Evolutionary conservation across 2,888 invertebrate genomes (phyloP), one percentile per base, ranked within the genome.

Genomic region (Erebia epiphron): DNA sequence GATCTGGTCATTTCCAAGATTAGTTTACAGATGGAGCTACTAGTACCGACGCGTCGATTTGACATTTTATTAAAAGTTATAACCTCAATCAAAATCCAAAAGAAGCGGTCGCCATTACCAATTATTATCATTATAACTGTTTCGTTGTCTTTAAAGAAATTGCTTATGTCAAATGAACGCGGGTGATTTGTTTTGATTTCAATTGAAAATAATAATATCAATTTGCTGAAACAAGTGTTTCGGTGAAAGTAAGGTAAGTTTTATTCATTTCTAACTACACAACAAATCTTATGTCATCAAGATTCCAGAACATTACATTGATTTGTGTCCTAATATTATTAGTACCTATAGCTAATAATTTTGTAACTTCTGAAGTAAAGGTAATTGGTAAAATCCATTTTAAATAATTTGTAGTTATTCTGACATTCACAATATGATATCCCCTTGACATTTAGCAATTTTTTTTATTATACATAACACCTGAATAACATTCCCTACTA

Each of bases 131-230:
- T 70, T 71, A 79, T 78, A 79, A 71, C 79, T 79, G 79, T 77
- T 75, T 76, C 72, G 75, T 74, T 72, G 73, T 79, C 77, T 63
- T 76, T 83, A 87, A 85, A 83, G 88, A 86, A 82, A 88, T 86
- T 86, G 80, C 82, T 83, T 80, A 81, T 86, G 88, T 88, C 88
- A 88, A 83, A 82, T 74, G 75, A 81, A 78, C 76, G 83, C 86
- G 86, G 83, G 87, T 80, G 79, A 80, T 81, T 81, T 77, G 71
- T 79, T 75, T 76, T 62, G 63, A 71, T 78, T 72, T 14, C 18
- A 41, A 18, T 52, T 52, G 9, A n/a, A 35, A 35, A 64, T 35
- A 49, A 13, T 54, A 54, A 5, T 63, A 52, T n/a, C n/a, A 35
- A 14, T 16, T 63, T 35, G n/a, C 1, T 49, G 11, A 61, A 63